A percentile compares a stretch with the other conserved stretches of the same genome.
Evolutionary conservation across 2,888 invertebrate species (phyloP).

Genomic region (Phytoseiulus persimilis): DNA sequence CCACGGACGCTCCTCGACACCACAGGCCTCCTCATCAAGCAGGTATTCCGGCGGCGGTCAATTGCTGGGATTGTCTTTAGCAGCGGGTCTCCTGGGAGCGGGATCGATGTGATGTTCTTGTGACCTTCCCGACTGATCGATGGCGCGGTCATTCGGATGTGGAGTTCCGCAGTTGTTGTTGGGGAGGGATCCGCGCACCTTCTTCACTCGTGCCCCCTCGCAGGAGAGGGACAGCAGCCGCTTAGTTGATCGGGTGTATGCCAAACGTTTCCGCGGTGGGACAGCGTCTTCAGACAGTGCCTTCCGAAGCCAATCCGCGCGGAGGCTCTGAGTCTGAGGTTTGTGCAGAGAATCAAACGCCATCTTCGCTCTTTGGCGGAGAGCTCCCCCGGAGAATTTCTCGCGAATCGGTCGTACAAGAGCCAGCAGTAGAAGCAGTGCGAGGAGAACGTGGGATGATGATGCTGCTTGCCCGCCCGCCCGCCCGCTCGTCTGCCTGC

Average conservation of each 20-base stretch:
- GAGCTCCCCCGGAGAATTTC: background rate
- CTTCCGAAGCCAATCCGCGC: background rate
- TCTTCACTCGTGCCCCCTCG: no score
- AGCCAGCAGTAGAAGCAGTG: background rate
- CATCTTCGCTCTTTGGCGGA: background rate
- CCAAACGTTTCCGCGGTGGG: no score
- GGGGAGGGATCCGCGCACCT: no score
- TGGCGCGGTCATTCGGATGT: no score
- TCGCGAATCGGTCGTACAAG: background rate
- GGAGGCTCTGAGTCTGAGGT: background rate
- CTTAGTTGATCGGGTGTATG: no score
- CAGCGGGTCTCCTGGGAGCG: no score
- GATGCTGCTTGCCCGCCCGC: background rate
- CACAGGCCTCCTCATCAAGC: conserved; percentile 16
- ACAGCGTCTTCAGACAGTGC: background rate
- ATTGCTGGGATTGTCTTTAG: background rate
- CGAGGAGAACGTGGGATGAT: background rate
- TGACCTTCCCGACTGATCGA: no score
- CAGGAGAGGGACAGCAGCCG: no score
- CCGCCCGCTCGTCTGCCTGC: background rate
- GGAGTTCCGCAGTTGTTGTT: no score
- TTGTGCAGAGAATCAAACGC: background rate
- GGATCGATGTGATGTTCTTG: no score
- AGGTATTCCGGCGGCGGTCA: background rate
- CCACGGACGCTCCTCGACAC: conserved; percentile 27